Percentiles rank a stretch among this genome's conserved stretches.
phyloP scores from a whole-genome alignment of 2,888 invertebrate genomes.

The Acrobasis repandana region DNA sequence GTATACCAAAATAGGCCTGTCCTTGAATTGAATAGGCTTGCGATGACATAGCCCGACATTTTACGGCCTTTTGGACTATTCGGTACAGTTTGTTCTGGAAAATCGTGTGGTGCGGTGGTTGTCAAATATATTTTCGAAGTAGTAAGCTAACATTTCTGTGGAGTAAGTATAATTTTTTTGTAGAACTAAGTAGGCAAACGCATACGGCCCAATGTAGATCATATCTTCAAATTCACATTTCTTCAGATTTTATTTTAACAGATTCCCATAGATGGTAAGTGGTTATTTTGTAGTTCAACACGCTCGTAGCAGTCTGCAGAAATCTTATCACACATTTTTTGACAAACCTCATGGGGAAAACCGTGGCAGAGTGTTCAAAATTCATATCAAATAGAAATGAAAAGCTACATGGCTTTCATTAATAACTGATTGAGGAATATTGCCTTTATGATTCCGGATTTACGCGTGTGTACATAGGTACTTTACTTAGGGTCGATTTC shows the following conservation, averaged over 20 bases:
- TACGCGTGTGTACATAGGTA: background rate
- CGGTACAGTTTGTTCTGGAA: constrained; percentile 4
- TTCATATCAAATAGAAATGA: background rate
- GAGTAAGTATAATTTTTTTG: no score
- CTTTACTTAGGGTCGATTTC: no score
- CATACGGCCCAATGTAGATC: no score
- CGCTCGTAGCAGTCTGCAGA: no score
- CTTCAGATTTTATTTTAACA: no score
- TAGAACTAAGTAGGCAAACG: no score
- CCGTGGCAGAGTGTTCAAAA: background rate
- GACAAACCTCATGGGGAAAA: background rate
- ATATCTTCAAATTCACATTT: no score
- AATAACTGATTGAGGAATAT: background rate
- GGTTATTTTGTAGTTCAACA: no score
- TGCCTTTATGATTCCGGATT: background rate
- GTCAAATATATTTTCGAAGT: background rate
- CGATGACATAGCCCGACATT: background rate
- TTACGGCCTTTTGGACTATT: background rate
- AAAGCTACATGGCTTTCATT: background rate
- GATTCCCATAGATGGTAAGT: no score
- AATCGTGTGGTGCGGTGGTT: constrained; percentile 7
- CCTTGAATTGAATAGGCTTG: constrained; percentile 11
- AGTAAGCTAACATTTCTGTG: no score
- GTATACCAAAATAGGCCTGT: background rate
- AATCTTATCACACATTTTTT: no score